Percentiles rank a stretch among this genome's conserved stretches.
Evolutionary conservation across 2,797 vertebrate species (phyloP).

Genomic region (Crax fasciolata): DNA sequence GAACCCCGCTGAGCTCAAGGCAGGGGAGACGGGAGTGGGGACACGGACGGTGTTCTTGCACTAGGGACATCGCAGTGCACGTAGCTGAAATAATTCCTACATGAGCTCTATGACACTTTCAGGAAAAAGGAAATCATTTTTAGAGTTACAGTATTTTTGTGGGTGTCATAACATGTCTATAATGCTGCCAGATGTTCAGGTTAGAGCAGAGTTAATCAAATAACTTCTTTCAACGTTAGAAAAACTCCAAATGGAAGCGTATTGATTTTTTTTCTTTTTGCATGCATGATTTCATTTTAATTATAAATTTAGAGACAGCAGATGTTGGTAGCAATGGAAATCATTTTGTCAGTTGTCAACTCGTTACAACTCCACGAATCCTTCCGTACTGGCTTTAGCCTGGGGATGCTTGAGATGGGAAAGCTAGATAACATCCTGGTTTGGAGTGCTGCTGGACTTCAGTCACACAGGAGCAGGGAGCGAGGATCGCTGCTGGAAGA

Average conservation of each 20-base stretch:
- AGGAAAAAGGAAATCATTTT: background rate
- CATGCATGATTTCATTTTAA: slow-evolving; percentile 72
- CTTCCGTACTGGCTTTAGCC: slow-evolving; percentile 32
- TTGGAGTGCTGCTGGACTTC: background rate
- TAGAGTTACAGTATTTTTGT: background rate
- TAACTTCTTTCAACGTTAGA: slow-evolving; percentile 32
- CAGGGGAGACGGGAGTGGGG: background rate
- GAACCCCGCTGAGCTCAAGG: background rate
- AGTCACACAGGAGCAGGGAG: background rate
- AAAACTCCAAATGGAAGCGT: slow-evolving; percentile 53
- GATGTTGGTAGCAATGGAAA: slow-evolving; percentile 69
- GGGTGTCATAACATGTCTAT: background rate
- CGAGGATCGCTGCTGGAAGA: background rate
- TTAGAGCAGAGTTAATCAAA: slow-evolving; percentile 71
- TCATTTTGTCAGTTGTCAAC: background rate
- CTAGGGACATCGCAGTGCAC: background rate
- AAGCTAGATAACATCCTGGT: background rate
- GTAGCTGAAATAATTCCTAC: background rate
- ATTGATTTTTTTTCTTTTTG: slow-evolving; percentile 49
- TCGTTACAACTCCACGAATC: slow-evolving; percentile 29
- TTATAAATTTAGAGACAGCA: slow-evolving; percentile 75
- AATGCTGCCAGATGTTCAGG: slow-evolving; percentile 60
- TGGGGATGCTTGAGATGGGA: background rate
- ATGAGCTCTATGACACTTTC: background rate
- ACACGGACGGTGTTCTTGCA: accelerated